Evolutionary conservation across 2,113 vertebrate genomes (phyloP).

Genomic region (mouse (Mus musculus)): DNA sequence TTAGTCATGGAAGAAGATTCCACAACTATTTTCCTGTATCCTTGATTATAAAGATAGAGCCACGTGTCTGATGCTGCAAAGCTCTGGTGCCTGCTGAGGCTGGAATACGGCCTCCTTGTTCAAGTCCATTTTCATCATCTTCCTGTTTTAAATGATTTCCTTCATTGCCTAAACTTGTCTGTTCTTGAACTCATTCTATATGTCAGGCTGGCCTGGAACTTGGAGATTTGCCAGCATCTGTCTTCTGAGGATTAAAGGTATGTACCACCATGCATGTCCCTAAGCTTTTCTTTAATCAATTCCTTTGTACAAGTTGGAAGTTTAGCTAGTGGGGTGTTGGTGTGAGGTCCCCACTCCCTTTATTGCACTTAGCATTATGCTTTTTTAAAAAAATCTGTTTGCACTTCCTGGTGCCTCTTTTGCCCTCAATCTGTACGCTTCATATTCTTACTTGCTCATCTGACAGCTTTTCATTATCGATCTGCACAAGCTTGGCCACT

Average conservation of each 20-base stretch:
- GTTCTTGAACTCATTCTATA: background rate
- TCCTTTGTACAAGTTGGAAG: background rate
- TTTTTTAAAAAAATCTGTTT: background rate
- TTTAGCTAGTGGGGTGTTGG: background rate
- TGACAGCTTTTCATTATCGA: background rate
- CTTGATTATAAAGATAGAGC: background rate
- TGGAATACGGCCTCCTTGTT: background rate
- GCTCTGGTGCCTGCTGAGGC: background rate
- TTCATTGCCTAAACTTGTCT: background rate
- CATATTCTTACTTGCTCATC: background rate
- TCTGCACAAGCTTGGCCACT: background rate
- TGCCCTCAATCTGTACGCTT: background rate
- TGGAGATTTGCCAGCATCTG: background rate
- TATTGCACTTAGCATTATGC: background rate
- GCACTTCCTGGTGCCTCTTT: background rate
- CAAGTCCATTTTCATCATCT: background rate
- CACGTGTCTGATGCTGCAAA: background rate
- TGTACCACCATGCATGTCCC: background rate
- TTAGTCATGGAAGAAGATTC: background rate
- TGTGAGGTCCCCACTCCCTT: background rate
- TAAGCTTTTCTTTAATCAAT: background rate
- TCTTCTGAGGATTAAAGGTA: background rate
- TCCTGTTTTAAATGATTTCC: background rate
- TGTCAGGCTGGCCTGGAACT: background rate
- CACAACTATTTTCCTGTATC: background rate